Percentiles rank a stretch among this genome's conserved stretches.
Conservation (phyloP, 2,888 invertebrate genomes). For the Polydesmus complanatus region DNA sequence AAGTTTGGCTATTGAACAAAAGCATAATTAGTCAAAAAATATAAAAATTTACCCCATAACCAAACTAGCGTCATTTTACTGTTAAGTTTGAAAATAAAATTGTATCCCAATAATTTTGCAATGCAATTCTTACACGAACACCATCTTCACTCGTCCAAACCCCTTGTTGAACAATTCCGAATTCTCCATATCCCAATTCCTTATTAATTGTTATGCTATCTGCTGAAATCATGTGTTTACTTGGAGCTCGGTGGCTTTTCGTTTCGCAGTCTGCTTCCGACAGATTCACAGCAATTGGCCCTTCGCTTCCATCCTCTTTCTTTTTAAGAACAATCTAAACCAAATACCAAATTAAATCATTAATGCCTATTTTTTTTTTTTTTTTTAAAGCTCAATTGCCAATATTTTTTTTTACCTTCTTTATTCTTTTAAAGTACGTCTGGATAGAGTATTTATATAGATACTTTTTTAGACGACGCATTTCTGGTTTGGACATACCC, state of each 20-base stretch:
- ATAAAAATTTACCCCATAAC: too few species aligned
- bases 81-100: neutral
- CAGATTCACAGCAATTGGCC: constrained; percentile 12
- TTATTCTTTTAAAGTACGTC: constrained; percentile 81
- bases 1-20: too few species aligned
- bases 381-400: neutral
- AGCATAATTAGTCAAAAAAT: too few species aligned
- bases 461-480: constrained; percentile 80
- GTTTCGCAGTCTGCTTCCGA: constrained; percentile 22
- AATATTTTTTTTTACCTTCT: constrained; percentile 53
- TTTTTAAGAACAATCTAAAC: constrained; percentile 50
- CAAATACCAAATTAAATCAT: constrained; percentile 13
- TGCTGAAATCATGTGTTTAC: constrained; percentile 77
- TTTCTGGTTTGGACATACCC: constrained; percentile 89
- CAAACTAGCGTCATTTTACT: too few species aligned
- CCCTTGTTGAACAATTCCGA: constrained; percentile 95
- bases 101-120: neutral
- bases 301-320: constrained; percentile 32
- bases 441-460: constrained; percentile 88
- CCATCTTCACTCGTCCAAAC: constrained; percentile 86
- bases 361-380: neutral
- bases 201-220: constrained; percentile 87
- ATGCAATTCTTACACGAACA: constrained; percentile 50
- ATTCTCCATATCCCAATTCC: constrained; percentile 90
- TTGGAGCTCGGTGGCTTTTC: constrained; percentile 42